A percentile compares a stretch with the other conserved stretches of the same genome.
phyloP scores from a whole-genome alignment of 2,113 vertebrate genomes.

The Gymnocephalus cernua region DNA sequence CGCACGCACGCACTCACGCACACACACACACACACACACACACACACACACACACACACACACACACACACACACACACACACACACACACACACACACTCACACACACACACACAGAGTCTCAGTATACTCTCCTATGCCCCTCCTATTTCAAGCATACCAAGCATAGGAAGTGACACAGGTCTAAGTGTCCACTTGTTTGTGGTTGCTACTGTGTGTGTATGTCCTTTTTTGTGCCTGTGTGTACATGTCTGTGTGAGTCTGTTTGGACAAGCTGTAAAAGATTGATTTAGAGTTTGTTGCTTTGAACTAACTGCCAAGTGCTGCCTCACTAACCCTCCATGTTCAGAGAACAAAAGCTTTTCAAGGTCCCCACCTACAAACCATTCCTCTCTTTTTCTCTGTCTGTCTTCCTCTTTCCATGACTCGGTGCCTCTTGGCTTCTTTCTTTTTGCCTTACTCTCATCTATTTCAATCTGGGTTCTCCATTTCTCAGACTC shows the following conservation, averaged over 20 bases:
- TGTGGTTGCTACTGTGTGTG: constrained; percentile 32
- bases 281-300: constrained; percentile 80
- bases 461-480: constrained; percentile 69
- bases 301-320: constrained; percentile 77
- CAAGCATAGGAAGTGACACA: constrained; percentile 34
- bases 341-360: constrained; percentile 69
- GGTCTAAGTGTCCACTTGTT: constrained; percentile 43
- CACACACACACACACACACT: constrained; percentile 43
- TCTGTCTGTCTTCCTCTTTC: constrained; percentile 51
- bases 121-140: constrained; percentile 34
- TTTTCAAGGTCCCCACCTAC: constrained; percentile 72
- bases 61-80: constrained; percentile 47
- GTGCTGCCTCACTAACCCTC: constrained; percentile 68
- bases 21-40: constrained; percentile 38
- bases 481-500: constrained; percentile 53
- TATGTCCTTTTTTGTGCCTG: constrained; percentile 12
- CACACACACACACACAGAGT: constrained; percentile 38
- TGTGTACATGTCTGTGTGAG: constrained; percentile 32
- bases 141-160: constrained; percentile 43
- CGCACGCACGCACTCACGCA: constrained; percentile 32
- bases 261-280: constrained; percentile 75
- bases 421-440: constrained; percentile 45
- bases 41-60: constrained; percentile 42
- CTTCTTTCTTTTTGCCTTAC: constrained; percentile 56
- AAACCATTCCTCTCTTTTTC: constrained; percentile 50